Conservation (phyloP, 2,113 vertebrate species). For the Acinonyx jubatus region DNA sequence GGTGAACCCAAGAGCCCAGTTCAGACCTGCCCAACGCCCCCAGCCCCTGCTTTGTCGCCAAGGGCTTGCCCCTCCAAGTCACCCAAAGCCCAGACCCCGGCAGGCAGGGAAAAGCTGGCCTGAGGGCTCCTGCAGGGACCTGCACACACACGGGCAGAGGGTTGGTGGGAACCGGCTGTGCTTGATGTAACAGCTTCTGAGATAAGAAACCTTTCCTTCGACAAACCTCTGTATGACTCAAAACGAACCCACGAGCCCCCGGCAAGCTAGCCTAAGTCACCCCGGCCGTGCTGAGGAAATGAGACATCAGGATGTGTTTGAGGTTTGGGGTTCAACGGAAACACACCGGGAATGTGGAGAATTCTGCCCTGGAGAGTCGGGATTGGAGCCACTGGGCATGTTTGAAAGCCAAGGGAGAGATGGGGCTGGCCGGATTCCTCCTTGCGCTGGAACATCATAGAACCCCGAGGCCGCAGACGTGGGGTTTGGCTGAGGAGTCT, state of each 20-base stretch:
- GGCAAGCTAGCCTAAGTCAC: background rate
- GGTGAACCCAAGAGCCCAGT: background rate
- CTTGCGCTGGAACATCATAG: background rate
- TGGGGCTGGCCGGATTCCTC: background rate
- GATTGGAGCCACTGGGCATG: background rate
- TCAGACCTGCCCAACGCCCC: background rate
- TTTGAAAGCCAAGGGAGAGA: background rate
- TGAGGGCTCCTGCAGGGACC: background rate
- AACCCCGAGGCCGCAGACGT: background rate
- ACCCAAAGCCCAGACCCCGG: background rate
- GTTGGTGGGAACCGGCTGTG: background rate
- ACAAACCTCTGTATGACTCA: constrained; percentile 61
- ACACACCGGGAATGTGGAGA: background rate
- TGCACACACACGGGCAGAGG: background rate
- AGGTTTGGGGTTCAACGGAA: constrained; percentile 69
- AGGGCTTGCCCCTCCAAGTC: background rate
- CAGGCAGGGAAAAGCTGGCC: background rate
- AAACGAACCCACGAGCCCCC: background rate
- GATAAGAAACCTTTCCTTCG: constrained; percentile 33
- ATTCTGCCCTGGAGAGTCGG: background rate
- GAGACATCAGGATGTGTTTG: constrained; percentile 60
- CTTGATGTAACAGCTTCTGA: constrained; percentile 19
- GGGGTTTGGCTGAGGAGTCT: background rate
- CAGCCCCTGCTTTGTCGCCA: background rate
- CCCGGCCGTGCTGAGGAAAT: background rate